These are phyloP conservation scores for Myrmecobius fasciatus DNA, from an alignment of 2,113 vertebrate species.

Conservation along the genomic window DNA sequence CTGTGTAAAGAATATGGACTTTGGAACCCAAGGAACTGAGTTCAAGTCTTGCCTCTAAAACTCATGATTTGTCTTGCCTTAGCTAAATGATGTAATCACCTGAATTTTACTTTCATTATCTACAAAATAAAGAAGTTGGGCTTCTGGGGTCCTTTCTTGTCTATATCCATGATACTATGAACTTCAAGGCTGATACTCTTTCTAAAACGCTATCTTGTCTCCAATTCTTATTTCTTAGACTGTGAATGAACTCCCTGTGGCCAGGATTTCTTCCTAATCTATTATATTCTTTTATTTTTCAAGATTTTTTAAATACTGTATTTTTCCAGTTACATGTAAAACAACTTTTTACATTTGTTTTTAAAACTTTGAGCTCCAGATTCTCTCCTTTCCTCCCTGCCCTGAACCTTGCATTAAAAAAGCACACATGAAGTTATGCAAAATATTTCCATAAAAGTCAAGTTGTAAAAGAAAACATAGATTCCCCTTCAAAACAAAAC, in stretches of 20 bases:
- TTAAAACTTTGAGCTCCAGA: too few relatives aligned
- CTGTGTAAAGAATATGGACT: background rate
- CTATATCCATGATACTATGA: background rate
- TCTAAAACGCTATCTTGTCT: background rate
- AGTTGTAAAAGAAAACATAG: too few relatives aligned
- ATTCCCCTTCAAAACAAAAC: too few relatives aligned
- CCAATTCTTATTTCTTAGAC: background rate
- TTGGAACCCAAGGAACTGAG: background rate
- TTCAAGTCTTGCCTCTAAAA: background rate
- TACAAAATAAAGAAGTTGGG: background rate
- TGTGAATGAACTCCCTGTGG: background rate
- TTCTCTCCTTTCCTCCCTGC: too few relatives aligned
- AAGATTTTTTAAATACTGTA: too few relatives aligned
- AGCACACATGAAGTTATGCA: too few relatives aligned
- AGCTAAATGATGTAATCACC: background rate
- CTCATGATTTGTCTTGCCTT: background rate
- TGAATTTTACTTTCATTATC: background rate
- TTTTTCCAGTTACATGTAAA: too few relatives aligned
- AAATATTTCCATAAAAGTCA: too few relatives aligned
- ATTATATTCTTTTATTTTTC: too few relatives aligned
- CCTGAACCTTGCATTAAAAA: too few relatives aligned
- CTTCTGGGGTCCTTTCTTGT: background rate
- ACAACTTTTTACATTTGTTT: too few relatives aligned
- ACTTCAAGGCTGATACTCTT: background rate
- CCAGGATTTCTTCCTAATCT: background rate